Percentiles rank a stretch among this genome's conserved stretches.
Conservation (phyloP, 2,888 invertebrate species). For the Zele albiditarsus region DNA sequence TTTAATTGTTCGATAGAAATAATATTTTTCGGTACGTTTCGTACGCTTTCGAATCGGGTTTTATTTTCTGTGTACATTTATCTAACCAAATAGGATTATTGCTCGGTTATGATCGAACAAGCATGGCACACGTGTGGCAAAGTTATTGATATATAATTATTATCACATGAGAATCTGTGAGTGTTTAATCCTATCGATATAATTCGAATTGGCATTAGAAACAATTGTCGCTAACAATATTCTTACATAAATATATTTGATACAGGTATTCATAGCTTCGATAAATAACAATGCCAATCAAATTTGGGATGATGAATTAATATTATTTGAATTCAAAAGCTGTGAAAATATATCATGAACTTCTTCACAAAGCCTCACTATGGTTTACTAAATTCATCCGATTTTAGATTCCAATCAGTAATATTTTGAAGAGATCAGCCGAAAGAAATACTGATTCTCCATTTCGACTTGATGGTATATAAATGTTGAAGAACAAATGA, state of each 20-base stretch:
- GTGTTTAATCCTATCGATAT: not conserved
- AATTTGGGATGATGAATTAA: no score
- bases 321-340: no score
- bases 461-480: no score
- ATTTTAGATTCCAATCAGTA: no score
- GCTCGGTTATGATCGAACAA: not conserved
- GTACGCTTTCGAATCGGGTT: not conserved
- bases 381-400: no score
- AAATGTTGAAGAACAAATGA: no score
- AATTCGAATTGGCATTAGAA: not conserved
- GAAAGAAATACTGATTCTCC: no score
- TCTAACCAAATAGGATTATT: not conserved
- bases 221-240: not conserved
- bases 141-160: not conserved
- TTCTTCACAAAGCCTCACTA: no score
- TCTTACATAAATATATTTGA: not conserved
- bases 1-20: not conserved
- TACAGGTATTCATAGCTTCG: not conserved
- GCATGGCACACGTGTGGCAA: conserved; percentile 29
- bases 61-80: conserved; percentile 9
- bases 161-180: not conserved
- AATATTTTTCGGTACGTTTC: no score
- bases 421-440: no score
- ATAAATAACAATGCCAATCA: not conserved
- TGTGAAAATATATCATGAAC: no score